Conservation (phyloP, 2,797 vertebrate species). For the Euphonia xanthogaster region DNA sequence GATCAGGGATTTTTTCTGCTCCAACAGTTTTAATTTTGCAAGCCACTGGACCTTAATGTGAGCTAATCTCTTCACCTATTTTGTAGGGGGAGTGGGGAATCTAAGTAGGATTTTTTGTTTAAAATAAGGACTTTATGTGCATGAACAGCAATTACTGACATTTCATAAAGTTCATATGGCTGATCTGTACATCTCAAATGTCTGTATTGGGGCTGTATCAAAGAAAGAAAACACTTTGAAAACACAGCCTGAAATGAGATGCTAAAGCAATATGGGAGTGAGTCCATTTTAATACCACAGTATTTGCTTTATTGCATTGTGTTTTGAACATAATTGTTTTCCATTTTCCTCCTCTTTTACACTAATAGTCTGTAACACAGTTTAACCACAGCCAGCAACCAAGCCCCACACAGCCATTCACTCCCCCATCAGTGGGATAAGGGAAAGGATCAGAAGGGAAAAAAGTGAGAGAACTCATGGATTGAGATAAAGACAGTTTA, state of each 20-base stretch:
- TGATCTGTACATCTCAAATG: neutral
- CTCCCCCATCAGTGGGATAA: neutral
- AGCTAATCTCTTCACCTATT: slow-evolving; percentile 49
- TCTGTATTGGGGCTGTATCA: neutral
- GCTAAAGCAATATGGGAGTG: neutral
- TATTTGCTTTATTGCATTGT: slow-evolving; percentile 11
- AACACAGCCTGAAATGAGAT: neutral
- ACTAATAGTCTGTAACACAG: neutral
- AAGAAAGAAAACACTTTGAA: neutral
- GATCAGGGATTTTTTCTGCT: slow-evolving; percentile 64
- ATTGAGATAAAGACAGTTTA: neutral
- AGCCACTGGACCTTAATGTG: slow-evolving; percentile 68
- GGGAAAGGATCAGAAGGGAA: neutral
- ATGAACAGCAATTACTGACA: slow-evolving; percentile 52
- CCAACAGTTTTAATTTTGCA: slow-evolving; percentile 69
- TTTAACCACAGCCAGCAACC: neutral
- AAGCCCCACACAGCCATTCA: neutral
- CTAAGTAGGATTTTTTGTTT: slow-evolving; percentile 21
- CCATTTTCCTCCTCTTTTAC: neutral
- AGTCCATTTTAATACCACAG: neutral
- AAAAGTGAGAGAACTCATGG: neutral
- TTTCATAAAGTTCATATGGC: slow-evolving; percentile 58
- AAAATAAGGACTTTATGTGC: slow-evolving; percentile 23
- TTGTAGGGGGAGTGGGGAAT: neutral
- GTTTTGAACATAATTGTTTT: slow-evolving; percentile 6